Base-by-base conservation (phyloP, 1,140 invertebrate species). In the Drosophila gunungcola region DNA sequence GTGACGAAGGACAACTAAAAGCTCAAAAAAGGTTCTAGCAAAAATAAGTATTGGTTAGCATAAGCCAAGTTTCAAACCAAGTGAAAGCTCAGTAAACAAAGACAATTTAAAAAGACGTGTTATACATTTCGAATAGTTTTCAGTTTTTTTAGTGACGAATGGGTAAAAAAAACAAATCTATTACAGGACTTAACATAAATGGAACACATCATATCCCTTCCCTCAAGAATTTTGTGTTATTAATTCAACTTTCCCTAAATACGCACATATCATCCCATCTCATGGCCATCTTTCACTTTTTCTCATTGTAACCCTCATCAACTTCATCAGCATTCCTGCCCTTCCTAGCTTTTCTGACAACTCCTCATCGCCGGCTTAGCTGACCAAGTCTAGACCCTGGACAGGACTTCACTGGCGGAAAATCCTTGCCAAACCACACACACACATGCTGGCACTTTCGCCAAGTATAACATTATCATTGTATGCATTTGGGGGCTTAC, bases 401-500 rank as follows among this genome's bases (percentile, higher is more conserved):
- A 56, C 68, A 46, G 65, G 62, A 41, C 48, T 51, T 53, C 29
- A 27, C 43, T 73, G 32, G 49, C 36, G 64, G 45, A 16, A 65
- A 51, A 64, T 64, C 38, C 80, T 61, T 57, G 67, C 78, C 54
- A 69, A 76, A 48, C 61, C 57, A 46, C 77, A 74, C 53, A 58
- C 54, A 51, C 49, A 65, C 52, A 65, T 46, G 41, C 34, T 29
- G 4, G 39, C 13, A 45, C 73, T 58, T 49, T 48, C 48, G 29
- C 63, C 53, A 73, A 69, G 74, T 56, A 80, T 45, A 58, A 64
- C 70, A 89, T 88, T 86, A 86, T 83, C 78, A 70, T 83, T 64
- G 79, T 67, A 76, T 79, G 81, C 74, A 81, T 83, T 81, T 63
- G 69, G 65, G 74, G 74, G 82, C 75, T 76, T 42, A 75, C 83